phyloP scores from a whole-genome alignment of 2,888 invertebrate genomes.

The Junonia oenone region DNA sequence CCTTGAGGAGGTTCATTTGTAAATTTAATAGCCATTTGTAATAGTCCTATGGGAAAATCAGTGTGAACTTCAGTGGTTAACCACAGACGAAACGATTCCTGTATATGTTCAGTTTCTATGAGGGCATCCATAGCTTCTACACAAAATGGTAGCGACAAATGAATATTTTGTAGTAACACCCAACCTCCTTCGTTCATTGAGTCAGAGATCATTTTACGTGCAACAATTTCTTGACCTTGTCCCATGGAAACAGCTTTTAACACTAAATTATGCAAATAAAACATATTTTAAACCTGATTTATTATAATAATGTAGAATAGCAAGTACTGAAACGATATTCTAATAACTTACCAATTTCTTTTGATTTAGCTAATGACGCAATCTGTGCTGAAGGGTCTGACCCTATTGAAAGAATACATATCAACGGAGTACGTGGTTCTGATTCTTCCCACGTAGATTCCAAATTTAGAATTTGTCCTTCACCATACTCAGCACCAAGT shows the following conservation, averaged over 20 bases:
- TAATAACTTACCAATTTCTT: conserved; percentile 85
- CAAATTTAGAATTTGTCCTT: conserved; percentile 94
- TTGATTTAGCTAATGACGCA: conserved; percentile 89
- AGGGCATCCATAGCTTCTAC: conserved; percentile 94
- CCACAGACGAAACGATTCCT: conserved; percentile 93
- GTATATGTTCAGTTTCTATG: conserved; percentile 89
- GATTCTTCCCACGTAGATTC: conserved; percentile 95
- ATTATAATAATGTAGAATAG: neutral
- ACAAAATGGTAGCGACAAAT: conserved; percentile 96
- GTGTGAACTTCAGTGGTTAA: conserved; percentile 96
- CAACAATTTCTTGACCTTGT: conserved; percentile 95
- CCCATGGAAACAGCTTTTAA: conserved; percentile 96
- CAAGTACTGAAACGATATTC: neutral
- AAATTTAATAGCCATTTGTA: conserved; percentile 97
- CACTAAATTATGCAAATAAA: conserved; percentile 56
- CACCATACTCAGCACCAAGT: conserved; percentile 91
- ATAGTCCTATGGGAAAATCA: conserved; percentile 93
- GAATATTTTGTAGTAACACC: conserved; percentile 97
- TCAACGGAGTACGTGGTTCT: conserved; percentile 91
- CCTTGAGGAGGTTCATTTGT: conserved; percentile 99
- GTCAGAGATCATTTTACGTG: conserved; percentile 88
- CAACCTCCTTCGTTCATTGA: conserved; percentile 92
- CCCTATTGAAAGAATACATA: conserved; percentile 95
- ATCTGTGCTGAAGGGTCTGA: conserved; percentile 98
- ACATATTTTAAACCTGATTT: no score